Evolutionary conservation across 2,113 vertebrate species (phyloP), one percentile per base, ranked within the genome.

Genomic region (Camelus dromedarius): DNA sequence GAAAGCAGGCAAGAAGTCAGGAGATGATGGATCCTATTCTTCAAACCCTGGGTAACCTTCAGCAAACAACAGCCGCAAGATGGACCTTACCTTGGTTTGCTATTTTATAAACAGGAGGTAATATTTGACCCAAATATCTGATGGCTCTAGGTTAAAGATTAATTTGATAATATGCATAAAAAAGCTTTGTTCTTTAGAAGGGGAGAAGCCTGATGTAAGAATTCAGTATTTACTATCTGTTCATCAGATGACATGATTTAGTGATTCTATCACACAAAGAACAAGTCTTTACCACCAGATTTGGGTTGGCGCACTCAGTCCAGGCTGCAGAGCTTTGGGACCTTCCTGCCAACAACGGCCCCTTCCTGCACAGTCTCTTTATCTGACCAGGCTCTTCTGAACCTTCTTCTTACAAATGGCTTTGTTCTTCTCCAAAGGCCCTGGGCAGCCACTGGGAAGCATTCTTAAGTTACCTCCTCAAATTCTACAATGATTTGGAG

Each of bases 1-100:
- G 13, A 95, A 96, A 76, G 15, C 28, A 66, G 56, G n/a, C 54
- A 92, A 76, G 87, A 81, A 91, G 88, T 77, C 24, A 92, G 38
- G 56, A 69, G 52, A 60, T 82, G 54, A 90, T 6, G 38, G 54
- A 84, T 89, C 18, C 52, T 73, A 32, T 38, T 92, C 66, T 82
- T 81, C n/a, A 92, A 93, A 93, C 8, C 56, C 26, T 73, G 50
- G 14, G 26, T 52, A 93, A 85, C 10, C 16, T 35, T 20, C 2
- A 77, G 91, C 66, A 81, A 81, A 73, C 52, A 60, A 54, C 6
- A 4, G 19, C 30, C 20, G 6, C 16, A 83, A 24, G 5, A 8
- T 19, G 20, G 56, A 52, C 42, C 24, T 80, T 5, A 14, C 16
- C 18, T 8, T 0, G 12, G 32, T 82, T 58, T 72, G 8, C 35